Evolutionary conservation across 2,888 invertebrate species (phyloP).

Genomic region (Athripsodes cinereus): DNA sequence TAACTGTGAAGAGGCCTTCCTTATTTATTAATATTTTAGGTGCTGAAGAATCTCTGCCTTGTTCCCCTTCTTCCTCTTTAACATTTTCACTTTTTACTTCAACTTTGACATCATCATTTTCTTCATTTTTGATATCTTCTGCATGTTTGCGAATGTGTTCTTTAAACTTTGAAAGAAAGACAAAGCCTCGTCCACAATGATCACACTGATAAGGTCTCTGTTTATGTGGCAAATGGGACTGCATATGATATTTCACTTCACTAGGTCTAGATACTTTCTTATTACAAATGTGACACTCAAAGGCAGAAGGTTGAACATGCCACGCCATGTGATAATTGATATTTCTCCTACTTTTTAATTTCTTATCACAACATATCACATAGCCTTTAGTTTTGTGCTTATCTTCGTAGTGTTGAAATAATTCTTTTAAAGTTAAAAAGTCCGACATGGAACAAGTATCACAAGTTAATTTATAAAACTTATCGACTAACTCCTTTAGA

Average conservation of each 20-base stretch:
- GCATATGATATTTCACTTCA: constrained; percentile 1
- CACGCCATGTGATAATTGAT: constrained; percentile 5
- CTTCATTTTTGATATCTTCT: not conserved
- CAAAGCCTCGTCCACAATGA: not conserved
- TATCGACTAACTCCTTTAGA: not conserved
- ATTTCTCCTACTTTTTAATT: not conserved
- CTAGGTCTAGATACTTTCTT: not conserved
- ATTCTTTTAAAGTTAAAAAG: not conserved
- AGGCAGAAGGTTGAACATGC: constrained; percentile 3
- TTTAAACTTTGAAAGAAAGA: constrained; percentile 2
- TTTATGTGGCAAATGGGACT: not conserved
- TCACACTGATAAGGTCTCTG: constrained; percentile 1
- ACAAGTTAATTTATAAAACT: constrained; percentile 5
- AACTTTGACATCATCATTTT: not conserved
- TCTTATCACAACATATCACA: constrained; percentile 1
- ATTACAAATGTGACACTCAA: constrained; percentile 1
- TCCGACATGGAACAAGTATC: not conserved
- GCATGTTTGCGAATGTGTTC: not conserved
- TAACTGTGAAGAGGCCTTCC: not conserved
- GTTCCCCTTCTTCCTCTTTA: not conserved
- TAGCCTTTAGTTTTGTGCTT: constrained; percentile 3
- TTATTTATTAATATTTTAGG: constrained; percentile 1
- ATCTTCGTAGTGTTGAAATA: not conserved
- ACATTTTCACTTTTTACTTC: not conserved
- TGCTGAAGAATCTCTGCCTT: not conserved